Base-by-base conservation (phyloP, 2,888 invertebrate genomes). In the Myopa testacea region DNA sequence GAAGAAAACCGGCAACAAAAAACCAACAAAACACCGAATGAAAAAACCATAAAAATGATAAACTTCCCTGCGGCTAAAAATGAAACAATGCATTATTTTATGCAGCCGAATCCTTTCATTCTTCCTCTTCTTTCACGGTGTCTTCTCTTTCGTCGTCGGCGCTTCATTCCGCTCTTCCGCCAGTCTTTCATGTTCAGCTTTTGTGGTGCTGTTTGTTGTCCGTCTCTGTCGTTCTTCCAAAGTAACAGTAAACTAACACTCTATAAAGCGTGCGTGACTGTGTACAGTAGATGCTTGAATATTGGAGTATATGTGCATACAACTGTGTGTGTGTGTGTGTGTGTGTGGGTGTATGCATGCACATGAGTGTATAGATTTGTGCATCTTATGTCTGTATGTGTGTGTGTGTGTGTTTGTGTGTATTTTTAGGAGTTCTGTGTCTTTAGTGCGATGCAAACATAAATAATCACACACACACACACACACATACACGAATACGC, bases 11-110 rank as follows among this genome's bases (percentile, higher is more conserved):
- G 40, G n/a, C 12, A n/a, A 40, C 26, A 26, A 26, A 26, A 26
- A 26, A 26, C 26, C 26, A 26, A 26, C 26, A 26, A n/a, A 40
- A 16, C 16, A 4, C 37, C 6, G 50, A 4, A 19, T 50, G 26
- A 19, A 69, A 69, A 50, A 69, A n/a, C 37, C 37, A 19, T 12
- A 10, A 26, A 34, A 55, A 52, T 70, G 70, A 70, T 55, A 55
- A 70, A 70, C 62, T 73, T 45, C 19, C 73, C 73, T 55, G 16
- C 16, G 62, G 73, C 62, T 34, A 26, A 62, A 26, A 73, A 62
- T 73, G 45, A 73, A 73, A 73, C 73, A 73, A 65, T 65, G 74
- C 65, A 16, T 65, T 55, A n/a, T 37, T 52, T 70, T 70, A 50
- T 37, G n/a, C 45, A 38, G 68, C 8, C 40, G 50, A 69, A 69